Conservation (phyloP, 2,888 invertebrate species). For the Eilema depressum region DNA sequence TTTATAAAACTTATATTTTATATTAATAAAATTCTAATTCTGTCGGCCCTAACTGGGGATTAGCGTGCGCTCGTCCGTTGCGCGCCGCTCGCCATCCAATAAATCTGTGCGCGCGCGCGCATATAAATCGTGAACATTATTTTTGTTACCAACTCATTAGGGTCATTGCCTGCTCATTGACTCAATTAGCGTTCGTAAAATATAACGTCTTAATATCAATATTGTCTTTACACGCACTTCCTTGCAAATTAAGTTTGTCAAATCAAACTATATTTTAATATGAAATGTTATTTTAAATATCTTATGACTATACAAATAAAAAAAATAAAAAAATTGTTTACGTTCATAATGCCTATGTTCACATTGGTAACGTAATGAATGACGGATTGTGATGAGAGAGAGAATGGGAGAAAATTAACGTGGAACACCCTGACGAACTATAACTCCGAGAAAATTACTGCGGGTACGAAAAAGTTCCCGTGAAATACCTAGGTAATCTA, state of each 20-base stretch:
- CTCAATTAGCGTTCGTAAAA: slow-evolving; percentile 77
- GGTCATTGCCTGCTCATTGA: slow-evolving; percentile 85
- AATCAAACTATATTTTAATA: slow-evolving; percentile 61
- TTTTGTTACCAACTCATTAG: slow-evolving; percentile 86
- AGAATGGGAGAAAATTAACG: no score
- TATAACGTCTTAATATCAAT: slow-evolving; percentile 72
- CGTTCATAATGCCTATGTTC: no score
- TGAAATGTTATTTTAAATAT: slow-evolving; percentile 30
- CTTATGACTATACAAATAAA: slow-evolving; percentile 14
- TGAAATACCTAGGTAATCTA: no score
- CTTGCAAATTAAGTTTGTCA: slow-evolving; percentile 68
- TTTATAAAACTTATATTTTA: slow-evolving; percentile 8
- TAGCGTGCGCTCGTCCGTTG: slow-evolving; percentile 68
- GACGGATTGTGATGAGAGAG: no score
- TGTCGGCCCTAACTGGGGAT: slow-evolving; percentile 78
- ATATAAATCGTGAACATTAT: slow-evolving; percentile 85
- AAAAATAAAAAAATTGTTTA: no score
- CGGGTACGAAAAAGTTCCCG: no score
- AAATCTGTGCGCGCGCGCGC: slow-evolving; percentile 84
- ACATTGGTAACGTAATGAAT: no score
- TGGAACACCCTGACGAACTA: no score
- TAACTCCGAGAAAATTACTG: no score
- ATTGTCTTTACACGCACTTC: slow-evolving; percentile 69
- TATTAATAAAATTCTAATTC: slow-evolving; percentile 32
- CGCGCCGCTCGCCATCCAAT: slow-evolving; percentile 68